phyloP scores from a whole-genome alignment of 2,113 vertebrate species.

The Stictonetta naevosa region DNA sequence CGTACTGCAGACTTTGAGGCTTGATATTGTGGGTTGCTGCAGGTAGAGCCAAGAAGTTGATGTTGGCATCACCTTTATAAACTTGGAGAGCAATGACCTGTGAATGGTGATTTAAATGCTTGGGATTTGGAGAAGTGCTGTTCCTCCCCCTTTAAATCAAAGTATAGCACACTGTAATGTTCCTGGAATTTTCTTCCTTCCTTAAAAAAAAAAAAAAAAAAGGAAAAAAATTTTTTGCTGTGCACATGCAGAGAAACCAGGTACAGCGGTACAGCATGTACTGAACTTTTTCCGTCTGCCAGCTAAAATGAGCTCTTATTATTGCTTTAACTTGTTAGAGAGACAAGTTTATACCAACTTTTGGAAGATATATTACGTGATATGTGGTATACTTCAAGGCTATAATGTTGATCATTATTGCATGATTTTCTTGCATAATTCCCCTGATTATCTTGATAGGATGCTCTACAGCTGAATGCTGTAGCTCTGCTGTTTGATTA shows the following conservation, averaged over 20 bases:
- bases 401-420: neutral
- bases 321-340: slow-evolving; percentile 13
- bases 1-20: neutral
- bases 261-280: slow-evolving; percentile 36
- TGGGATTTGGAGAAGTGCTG: slow-evolving; percentile 28
- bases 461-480: neutral
- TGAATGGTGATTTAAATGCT: slow-evolving; percentile 16
- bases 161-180: neutral
- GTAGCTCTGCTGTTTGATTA: slow-evolving; percentile 29
- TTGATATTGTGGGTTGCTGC: neutral
- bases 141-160: slow-evolving; percentile 32
- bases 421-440: neutral
- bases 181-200: neutral
- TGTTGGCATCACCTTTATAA: slow-evolving; percentile 9
- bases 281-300: neutral
- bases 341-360: slow-evolving; percentile 32
- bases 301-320: neutral
- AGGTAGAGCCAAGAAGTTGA: slow-evolving; percentile 6
- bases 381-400: slow-evolving; percentile 10
- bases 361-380: neutral
- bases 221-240: neutral
- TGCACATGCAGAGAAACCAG: neutral
- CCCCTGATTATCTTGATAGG: neutral
- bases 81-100: neutral
- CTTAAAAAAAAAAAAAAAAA: neutral